These are phyloP conservation scores for Acanthopleura granulata DNA, from an alignment of 2,888 invertebrate genomes.

Conservation along the genomic window DNA sequence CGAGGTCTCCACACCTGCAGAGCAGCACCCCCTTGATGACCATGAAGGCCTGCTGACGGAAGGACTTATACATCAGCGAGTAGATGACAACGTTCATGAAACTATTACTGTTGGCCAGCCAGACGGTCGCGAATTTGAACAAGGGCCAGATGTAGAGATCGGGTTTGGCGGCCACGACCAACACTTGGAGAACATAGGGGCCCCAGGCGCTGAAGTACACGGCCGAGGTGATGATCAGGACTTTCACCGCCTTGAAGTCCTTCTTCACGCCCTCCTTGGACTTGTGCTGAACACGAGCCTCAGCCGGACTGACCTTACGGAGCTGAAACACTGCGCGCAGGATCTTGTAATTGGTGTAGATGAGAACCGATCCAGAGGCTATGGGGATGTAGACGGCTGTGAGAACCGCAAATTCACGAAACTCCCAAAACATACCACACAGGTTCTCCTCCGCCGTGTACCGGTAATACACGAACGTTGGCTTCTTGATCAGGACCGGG, in stretches of 20 bases:
- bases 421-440: constrained; percentile 32
- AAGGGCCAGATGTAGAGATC: constrained; percentile 22
- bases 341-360: constrained; percentile 1
- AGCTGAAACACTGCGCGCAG: neutral
- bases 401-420: constrained; percentile 25
- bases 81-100: constrained; percentile 44
- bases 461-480: constrained; percentile 24
- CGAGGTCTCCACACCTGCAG: neutral
- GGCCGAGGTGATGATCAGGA: constrained; percentile 35
- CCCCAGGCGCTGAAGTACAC: constrained; percentile 44
- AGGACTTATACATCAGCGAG: constrained; percentile 34
- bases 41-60: constrained; percentile 29
- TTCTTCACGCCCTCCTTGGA: neutral
- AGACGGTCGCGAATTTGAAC: constrained; percentile 31
- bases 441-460: constrained; percentile 25
- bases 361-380: constrained; percentile 8
- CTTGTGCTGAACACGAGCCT: neutral
- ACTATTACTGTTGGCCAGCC: constrained; percentile 44
- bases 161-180: constrained; percentile 30
- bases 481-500: constrained; percentile 16
- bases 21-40: neutral
- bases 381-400: constrained; percentile 26
- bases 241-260: constrained; percentile 16
- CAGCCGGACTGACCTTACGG: neutral
- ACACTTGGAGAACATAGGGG: constrained; percentile 37